Conservation (phyloP, 2,113 vertebrate species). For the Pterocles gutturalis region DNA sequence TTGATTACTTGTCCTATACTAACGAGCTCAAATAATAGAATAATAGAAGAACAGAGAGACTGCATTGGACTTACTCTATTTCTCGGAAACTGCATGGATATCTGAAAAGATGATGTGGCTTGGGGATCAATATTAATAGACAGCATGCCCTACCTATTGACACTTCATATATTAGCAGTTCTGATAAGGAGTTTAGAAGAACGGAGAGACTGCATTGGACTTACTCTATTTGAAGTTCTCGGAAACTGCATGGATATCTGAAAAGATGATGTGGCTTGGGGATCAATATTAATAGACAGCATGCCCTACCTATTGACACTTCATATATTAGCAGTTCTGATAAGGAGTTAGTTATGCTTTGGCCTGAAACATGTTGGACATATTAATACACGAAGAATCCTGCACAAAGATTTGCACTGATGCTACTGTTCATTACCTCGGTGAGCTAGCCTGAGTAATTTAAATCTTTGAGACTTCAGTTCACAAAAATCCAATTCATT, state of each 20-base stretch:
- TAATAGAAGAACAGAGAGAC: neutral
- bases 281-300: neutral
- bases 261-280: neutral
- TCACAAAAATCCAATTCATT: neutral
- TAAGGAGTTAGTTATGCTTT: neutral
- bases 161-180: neutral
- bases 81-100: neutral
- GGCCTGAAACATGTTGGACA: neutral
- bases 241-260: neutral
- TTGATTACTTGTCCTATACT: neutral
- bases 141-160: neutral
- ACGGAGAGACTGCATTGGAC: neutral
- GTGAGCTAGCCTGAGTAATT: neutral
- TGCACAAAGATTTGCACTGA: neutral
- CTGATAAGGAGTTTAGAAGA: neutral
- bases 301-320: neutral
- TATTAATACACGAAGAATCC: neutral
- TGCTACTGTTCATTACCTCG: neutral
- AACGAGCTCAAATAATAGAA: neutral
- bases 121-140: neutral
- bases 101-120: neutral
- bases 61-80: neutral
- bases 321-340: neutral
- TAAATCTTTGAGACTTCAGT: neutral
- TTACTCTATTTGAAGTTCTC: neutral